phyloP scores from a whole-genome alignment of 2,797 vertebrate species.

The Pseudotriccus pelzelni region DNA sequence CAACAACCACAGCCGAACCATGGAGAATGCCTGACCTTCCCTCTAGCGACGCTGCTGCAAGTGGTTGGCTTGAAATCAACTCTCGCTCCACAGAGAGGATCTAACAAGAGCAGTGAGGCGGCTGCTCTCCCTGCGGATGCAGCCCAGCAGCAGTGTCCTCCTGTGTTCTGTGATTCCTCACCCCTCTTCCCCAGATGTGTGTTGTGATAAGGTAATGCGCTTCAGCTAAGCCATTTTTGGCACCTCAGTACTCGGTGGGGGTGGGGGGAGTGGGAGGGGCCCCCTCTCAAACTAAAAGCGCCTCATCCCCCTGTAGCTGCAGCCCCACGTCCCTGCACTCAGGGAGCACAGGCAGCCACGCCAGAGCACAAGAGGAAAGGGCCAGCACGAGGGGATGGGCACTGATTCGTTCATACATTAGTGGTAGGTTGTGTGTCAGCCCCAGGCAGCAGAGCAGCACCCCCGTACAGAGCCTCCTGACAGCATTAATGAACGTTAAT shows the following conservation, averaged over 20 bases:
- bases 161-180: neutral
- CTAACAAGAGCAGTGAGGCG: neutral
- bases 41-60: neutral
- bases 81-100: neutral
- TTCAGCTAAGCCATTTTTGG: neutral
- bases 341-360: rapidly evolving
- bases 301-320: neutral
- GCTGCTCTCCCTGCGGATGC: neutral
- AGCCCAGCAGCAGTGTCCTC: neutral
- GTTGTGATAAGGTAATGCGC: rapidly evolving
- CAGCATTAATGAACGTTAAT: neutral
- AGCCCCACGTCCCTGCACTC: neutral
- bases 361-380: neutral
- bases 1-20: neutral
- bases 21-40: neutral
- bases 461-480: neutral
- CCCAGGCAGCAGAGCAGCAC: neutral
- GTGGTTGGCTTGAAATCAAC: neutral
- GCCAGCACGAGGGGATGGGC: neutral
- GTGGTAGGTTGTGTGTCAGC: neutral
- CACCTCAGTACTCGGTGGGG: neutral
- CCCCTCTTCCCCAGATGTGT: neutral
- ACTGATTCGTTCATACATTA: neutral
- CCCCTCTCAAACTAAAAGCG: neutral
- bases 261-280: too few species aligned